These are phyloP conservation scores for Syngnathus rostellatus DNA, from an alignment of 2,797 vertebrate species.

Conservation along the genomic window DNA sequence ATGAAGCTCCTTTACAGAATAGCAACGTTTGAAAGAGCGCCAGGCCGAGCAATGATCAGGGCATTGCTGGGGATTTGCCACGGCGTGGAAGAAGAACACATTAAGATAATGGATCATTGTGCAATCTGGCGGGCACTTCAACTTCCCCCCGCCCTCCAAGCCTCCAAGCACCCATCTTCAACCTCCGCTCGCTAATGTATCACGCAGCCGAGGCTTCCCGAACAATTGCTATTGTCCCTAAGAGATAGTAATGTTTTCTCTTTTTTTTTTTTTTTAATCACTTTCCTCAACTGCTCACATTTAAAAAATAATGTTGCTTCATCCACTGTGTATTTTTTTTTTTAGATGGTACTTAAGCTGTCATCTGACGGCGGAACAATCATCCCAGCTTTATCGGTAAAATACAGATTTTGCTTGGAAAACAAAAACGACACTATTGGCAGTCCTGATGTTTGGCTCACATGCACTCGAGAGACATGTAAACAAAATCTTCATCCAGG, in stretches of 20 bases:
- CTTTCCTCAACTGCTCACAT: background rate
- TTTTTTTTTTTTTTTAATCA: constrained; percentile 10
- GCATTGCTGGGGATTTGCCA: constrained; percentile 36
- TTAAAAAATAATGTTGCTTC: background rate
- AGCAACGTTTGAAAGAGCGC: constrained; percentile 21
- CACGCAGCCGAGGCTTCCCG: constrained; percentile 21
- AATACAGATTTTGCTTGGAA: background rate
- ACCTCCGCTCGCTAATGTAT: constrained; percentile 45
- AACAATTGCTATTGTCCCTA: constrained; percentile 20
- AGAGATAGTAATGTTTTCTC: constrained; percentile 27
- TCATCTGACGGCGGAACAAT: background rate
- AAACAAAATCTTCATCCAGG: constrained; percentile 18
- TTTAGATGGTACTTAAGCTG: background rate
- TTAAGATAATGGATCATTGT: constrained; percentile 60
- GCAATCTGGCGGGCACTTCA: constrained; percentile 16
- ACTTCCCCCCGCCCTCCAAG: constrained; percentile 29
- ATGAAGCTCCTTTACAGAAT: constrained; percentile 7
- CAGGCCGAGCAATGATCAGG: constrained; percentile 20
- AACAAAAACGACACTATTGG: background rate
- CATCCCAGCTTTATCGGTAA: background rate
- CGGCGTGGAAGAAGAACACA: constrained; percentile 45
- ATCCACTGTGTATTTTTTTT: background rate
- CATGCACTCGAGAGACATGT: constrained; percentile 11
- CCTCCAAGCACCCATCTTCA: constrained; percentile 33
- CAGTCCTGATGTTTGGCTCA: constrained; percentile 1